Evolutionary conservation across 1,140 invertebrate genomes (phyloP), one percentile per base, ranked within the genome.

Genomic region (Coenobita brevimanus): DNA sequence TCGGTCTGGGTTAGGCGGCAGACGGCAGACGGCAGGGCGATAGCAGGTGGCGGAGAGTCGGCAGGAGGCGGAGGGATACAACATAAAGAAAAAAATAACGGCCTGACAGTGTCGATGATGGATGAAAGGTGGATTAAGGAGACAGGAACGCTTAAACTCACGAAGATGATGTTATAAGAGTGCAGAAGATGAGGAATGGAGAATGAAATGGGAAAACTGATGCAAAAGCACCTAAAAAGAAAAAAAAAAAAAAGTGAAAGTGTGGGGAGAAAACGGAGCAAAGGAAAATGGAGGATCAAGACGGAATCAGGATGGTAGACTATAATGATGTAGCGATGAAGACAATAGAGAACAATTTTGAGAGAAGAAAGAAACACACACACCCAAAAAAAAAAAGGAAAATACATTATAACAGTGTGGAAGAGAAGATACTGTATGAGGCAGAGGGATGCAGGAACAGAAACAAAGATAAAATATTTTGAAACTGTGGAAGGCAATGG

Each of bases 1-100:
- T 85, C 8, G 71, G 71, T 0, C 82, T 85, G 30, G 82, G 82
- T 2, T 85, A 85, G 36, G 8, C 1, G 30, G 13, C 2, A 24
- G 3, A 13, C 3, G 67, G 0, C 15, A 10, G 50, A 8, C 50
- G 21, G 8, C 50, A 10, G 50, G 50, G 50, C 50, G 21, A 54
- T 21, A 54, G 8, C 8, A 21, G 8, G 8, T 54, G 21, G 50
- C 50, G 21, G 8, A 21, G n/a, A n/a, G n/a, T n/a, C n/a, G n/a
- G n/a, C n/a, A n/a, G n/a, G n/a, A n/a, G n/a, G n/a, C n/a, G n/a
- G n/a, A n/a, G n/a, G n/a, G n/a, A n/a, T n/a, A n/a, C n/a, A n/a
- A n/a, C n/a, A n/a, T n/a, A n/a, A n/a, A n/a, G n/a, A n/a, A n/a
- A n/a, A n/a, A n/a, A n/a, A n/a, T n/a, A n/a, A n/a, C n/a, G n/a